A percentile compares a stretch with the other conserved stretches of the same genome.
Evolutionary conservation across 1,140 invertebrate genomes (phyloP).

Genomic region (Drosophila prosaltans): DNA sequence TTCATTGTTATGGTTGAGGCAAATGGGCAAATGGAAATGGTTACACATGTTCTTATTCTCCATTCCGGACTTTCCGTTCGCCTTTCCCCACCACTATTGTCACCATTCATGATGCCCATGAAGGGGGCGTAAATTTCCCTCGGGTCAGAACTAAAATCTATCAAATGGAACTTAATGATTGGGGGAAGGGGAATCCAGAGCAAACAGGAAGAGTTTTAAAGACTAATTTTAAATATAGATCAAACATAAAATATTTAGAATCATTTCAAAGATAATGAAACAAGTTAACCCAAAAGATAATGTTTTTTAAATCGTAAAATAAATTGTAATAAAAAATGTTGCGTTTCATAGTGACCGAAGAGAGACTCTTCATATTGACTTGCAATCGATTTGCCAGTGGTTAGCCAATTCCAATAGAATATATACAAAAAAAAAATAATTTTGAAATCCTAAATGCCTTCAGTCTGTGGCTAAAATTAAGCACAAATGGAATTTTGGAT

Average conservation of each 20-base stretch:
- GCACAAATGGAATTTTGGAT: not conserved
- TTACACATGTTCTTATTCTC: conserved; percentile 30
- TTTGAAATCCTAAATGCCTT: not conserved
- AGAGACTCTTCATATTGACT: not conserved
- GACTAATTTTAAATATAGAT: not conserved
- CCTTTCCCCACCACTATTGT: not conserved
- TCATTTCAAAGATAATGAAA: not conserved
- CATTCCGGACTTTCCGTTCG: not conserved
- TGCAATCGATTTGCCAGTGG: not conserved
- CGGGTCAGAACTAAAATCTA: not conserved
- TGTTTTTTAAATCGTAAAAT: no score
- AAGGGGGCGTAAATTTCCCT: not conserved
- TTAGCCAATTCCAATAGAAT: no score
- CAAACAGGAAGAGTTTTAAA: not conserved
- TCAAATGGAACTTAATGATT: not conserved
- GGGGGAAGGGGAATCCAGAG: no score
- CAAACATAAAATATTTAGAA: not conserved
- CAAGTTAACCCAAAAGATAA: not conserved
- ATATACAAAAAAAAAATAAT: no score
- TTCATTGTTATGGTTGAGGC: conserved; percentile 35
- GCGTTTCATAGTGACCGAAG: no score
- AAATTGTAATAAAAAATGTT: not conserved
- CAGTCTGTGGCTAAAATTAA: conserved; percentile 8
- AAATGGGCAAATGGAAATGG: conserved; percentile 25
- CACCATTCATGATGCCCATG: not conserved